These are phyloP conservation scores for Celastrina argiolus DNA, from an alignment of 2,888 invertebrate genomes.

Conservation along the genomic window DNA sequence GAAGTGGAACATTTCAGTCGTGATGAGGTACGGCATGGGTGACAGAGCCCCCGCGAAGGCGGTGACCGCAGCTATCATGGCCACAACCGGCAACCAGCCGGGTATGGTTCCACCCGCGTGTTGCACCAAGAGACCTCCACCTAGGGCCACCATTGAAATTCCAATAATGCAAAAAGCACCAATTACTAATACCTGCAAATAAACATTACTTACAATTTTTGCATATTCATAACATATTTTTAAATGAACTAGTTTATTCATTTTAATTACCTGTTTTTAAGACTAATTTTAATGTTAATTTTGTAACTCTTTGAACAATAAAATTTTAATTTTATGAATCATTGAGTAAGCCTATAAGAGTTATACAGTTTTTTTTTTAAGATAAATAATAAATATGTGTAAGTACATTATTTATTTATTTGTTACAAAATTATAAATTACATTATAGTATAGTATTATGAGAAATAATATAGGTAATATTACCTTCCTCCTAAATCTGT, in stretches of 20 bases:
- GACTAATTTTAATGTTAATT: too few species aligned
- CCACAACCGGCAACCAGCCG: constrained; percentile 41
- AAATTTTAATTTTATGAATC: too few species aligned
- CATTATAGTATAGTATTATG: too few species aligned
- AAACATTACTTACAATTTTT: not conserved
- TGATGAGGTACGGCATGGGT: constrained; percentile 46
- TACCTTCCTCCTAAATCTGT: constrained; percentile 32
- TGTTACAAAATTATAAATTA: too few species aligned
- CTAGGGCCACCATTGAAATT: constrained; percentile 37
- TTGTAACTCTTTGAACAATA: too few species aligned
- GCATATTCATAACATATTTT: not conserved
- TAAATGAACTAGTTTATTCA: not conserved
- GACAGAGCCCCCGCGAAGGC: constrained; percentile 44
- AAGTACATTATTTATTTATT: too few species aligned
- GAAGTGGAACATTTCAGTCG: constrained; percentile 51
- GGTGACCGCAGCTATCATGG: constrained; percentile 37
- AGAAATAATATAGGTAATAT: not conserved
- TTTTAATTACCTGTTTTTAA: not conserved
- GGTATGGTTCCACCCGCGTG: constrained; percentile 36
- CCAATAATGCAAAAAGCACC: constrained; percentile 34
- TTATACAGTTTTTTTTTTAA: too few species aligned
- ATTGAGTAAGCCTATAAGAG: too few species aligned
- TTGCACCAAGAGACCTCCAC: constrained; percentile 37
- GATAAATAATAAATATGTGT: too few species aligned
- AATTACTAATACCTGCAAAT: constrained; percentile 40